Base-by-base conservation (phyloP, 2,888 invertebrate genomes). In the Branchinecta sandiegonensis region DNA sequence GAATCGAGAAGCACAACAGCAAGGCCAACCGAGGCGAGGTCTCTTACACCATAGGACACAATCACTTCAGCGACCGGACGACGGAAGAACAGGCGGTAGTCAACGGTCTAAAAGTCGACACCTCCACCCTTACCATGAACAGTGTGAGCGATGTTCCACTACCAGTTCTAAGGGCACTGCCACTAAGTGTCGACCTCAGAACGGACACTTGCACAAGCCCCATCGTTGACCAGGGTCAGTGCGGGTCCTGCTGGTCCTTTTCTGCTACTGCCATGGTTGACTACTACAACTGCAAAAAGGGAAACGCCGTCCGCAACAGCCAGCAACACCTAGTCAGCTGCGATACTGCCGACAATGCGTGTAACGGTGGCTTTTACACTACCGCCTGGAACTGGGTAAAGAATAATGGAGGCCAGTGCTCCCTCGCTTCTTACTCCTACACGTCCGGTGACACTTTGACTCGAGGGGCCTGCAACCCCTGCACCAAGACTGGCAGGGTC, bases 21-120 rank as follows among this genome's bases (percentile, higher is more conserved):
- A 48, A 66, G 48, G 47, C 47, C 11, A 48, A 47, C 48, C 37
- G n/a, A 48, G 67, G 67, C 14, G 9, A 56, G 8, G 56, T 56
- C 14, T 56, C 14, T 14, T 56, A 56, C 14, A 56, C n/a, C 7
- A n/a, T 14, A 9, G 14, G 14, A 14, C 56, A 14, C 9, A 56
- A 56, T 9, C 8, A 56, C n/a, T 56, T 56, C 14, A 14, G n/a
- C 14, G 56, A 56, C 14, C 12, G n/a, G n/a, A 48, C 23, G 47
- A n/a, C 11, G 56, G 8, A 8, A 14, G 56, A 56, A 9, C n/a
- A 56, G 56, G 56, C n/a, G 14, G 8, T 14, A 56, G 56, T 56
- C 8, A 56, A 56, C n/a, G 56, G 56, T 14, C 14, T 14, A 14
- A 56, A 8, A 8, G n/a, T 14, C 8, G 14, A 56, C 14, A 14